These are phyloP conservation scores for Camelus dromedarius DNA, from an alignment of 2,113 vertebrate species.

Conservation along the genomic window DNA sequence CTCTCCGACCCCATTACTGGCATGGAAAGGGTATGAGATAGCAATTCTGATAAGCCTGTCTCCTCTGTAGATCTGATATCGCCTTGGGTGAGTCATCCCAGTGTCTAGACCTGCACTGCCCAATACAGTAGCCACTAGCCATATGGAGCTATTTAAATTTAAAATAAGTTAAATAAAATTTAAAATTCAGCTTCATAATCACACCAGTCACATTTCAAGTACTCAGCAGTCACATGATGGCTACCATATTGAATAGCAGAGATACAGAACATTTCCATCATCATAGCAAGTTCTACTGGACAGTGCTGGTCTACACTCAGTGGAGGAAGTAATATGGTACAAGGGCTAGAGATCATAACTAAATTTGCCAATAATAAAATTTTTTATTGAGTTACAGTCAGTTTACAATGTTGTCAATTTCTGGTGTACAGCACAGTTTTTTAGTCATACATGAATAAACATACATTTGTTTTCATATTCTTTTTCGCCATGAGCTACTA, in stretches of 20 bases:
- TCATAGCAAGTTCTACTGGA: not conserved
- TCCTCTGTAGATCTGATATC: not conserved
- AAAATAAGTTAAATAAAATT: conserved; percentile 29
- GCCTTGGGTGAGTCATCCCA: not conserved
- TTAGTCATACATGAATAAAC: too few species aligned
- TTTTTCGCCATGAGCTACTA: too few species aligned
- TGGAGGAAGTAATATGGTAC: not conserved
- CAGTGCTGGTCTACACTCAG: not conserved
- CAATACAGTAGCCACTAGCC: not conserved
- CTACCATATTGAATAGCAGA: not conserved
- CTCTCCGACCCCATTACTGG: conserved; percentile 37
- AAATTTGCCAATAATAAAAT: not conserved
- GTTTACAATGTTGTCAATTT: too few species aligned
- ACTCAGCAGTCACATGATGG: not conserved
- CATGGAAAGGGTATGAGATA: not conserved
- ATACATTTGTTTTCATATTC: too few species aligned
- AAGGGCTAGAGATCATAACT: not conserved
- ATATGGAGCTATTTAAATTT: not conserved
- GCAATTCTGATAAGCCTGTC: not conserved
- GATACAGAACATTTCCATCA: not conserved
- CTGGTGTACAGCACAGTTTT: too few species aligned
- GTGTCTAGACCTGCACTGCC: not conserved
- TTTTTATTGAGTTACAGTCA: not conserved
- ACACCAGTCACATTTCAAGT: conserved; percentile 14
- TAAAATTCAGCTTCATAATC: not conserved